Evolutionary conservation across 2,888 invertebrate genomes (phyloP), one percentile per base, ranked within the genome.

Genomic region (Monochamus alternatus): DNA sequence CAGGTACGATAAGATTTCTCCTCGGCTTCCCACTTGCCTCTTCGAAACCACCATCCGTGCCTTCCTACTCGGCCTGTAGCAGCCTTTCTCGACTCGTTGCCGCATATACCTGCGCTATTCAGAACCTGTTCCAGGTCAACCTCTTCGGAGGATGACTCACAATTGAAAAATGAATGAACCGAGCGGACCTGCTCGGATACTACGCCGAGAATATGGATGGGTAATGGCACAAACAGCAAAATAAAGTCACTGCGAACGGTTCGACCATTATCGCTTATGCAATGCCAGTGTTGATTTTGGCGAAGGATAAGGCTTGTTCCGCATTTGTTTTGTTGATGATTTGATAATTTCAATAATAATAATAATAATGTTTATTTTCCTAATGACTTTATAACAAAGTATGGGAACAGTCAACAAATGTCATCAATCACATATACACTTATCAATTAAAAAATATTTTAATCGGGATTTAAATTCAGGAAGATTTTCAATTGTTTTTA

Each of bases 101-200:
- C 22, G 62, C n/a, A 43, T 38, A 38, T 43, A 43, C 38, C 12
- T 38, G 38, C 22, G 38, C 22, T 63, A 63, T 63, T 63, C 62
- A 43, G 38, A 63, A 63, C 62, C 62, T 14, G 62, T 63, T 63
- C 62, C 62, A 63, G 43, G 62, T 43, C 62, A 43, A 63, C 32
- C 62, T 14, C n/a, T 43, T 8, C 43, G 43, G 43, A 14, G 38
- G 62, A 14, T 63, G 62, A 63, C 38, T 63, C 62, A 63, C 62
- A 43, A 14, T 43, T 63, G 62, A 43, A 63, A 63, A 63, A 63
- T 63, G 62, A 63, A 63, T 63, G 62, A 63, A 63, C 14, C 38
- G 43, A 22, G 14, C 8, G n/a, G 43, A 63, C 43, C 62, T 43
- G 43, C 43, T 43, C 62, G 62, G 62, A 14, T 38, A 63, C 12